Base-by-base conservation (phyloP, 64 coral and sea anemone species). In the Montipora capricornis region DNA sequence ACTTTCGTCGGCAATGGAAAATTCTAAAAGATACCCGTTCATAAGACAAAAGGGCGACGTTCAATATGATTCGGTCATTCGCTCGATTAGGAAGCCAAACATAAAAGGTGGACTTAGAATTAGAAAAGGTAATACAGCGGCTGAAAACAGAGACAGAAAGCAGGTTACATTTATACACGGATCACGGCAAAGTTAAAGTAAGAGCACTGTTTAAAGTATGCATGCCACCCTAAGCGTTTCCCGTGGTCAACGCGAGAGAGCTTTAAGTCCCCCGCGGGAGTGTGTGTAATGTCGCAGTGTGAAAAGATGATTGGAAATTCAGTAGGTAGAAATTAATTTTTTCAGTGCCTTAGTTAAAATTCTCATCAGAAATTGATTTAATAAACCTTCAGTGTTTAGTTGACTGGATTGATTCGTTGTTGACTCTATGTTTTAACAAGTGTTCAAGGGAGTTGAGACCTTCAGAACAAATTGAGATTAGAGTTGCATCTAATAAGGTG, bases 311-410 rank as follows among this genome's bases (percentile, higher is more conserved):
- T 45, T 44, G 16, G 82, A 8, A 84, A 71, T 86, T 50, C 3
- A 24, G 49, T 86, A 86, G 82, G 62, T 86, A 86, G 80, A 62
- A 20, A 64, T 61, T 68, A n/a, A 86, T 71, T 51, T 86, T 64
- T 48, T 48, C 68, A 50, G n/a, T 86, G 47, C 19, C 45, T 16
- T 84, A 49, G 82, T 71, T 17, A 10, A 20, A 48, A 46, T 86
- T 86, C 5, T 45, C 45, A 19, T 47, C 45, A 44, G 20, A 84
- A 15, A 47, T 84, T 71, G 7, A 51, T 6, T 86, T 59, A 86
- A 86, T 86, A 86, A 86, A 86, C 1, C 37, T 37, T 37, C 37
- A 37, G 37, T 37, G 1, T 37, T 37, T 37, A 15, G 4, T 24
- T 67, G 44, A 37, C 8, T 47, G 49, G 44, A 11, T 49, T 84